phyloP scores from a whole-genome alignment of 2,797 vertebrate genomes.

The Nyctibius grandis region DNA sequence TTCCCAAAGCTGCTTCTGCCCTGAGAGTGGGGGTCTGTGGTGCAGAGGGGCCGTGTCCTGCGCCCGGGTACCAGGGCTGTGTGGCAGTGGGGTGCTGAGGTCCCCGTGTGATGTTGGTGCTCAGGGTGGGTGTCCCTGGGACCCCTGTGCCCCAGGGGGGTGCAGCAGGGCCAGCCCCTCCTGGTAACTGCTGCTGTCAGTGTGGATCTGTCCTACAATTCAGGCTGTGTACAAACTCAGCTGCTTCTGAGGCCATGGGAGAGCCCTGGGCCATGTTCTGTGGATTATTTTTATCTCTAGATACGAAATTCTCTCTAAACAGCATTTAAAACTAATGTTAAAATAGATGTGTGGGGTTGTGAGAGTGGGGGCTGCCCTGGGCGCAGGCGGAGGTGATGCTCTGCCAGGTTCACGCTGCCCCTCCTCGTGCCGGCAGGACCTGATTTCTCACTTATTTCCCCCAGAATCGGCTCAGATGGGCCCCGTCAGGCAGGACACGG shows the following conservation, averaged over 20 bases:
- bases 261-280: background rate
- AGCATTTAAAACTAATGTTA: background rate
- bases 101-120: fast-evolving
- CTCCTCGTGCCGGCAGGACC: background rate
- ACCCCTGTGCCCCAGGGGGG: fast-evolving
- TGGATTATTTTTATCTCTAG: background rate
- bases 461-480: background rate
- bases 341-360: background rate
- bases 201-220: background rate
- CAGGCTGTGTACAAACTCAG: background rate
- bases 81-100: background rate
- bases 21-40: fast-evolving
- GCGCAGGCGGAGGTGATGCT: background rate
- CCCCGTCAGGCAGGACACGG: background rate
- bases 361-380: background rate
- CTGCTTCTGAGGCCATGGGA: background rate
- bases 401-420: background rate
- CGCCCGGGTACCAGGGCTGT: fast-evolving
- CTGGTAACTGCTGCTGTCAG: background rate
- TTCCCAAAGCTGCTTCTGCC: background rate
- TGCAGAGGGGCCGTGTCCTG: fast-evolving
- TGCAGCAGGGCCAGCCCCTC: background rate
- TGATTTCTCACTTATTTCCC: background rate
- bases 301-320: background rate
- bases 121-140: fast-evolving